A percentile compares a stretch with the other conserved stretches of the same genome.
Evolutionary conservation across 2,797 vertebrate genomes (phyloP).

Genomic region (Artibeus lituratus): DNA sequence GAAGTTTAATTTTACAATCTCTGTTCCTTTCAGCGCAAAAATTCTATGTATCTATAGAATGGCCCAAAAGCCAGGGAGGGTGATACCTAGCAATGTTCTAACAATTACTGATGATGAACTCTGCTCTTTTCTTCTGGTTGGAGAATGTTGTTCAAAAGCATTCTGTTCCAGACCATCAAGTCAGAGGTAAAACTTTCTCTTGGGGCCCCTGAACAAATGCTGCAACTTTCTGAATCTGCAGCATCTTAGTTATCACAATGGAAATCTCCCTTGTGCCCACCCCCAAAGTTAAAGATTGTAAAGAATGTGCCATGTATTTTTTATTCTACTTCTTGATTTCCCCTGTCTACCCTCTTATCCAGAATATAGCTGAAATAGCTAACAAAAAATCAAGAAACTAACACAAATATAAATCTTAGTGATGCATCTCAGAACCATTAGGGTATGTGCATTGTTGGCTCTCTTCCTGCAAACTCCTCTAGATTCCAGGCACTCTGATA

Average conservation of each 20-base stretch:
- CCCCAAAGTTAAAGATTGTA: neutral
- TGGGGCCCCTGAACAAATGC: neutral
- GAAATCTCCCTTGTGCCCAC: neutral
- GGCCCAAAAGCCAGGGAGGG: neutral
- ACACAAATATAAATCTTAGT: neutral
- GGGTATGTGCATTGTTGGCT: neutral
- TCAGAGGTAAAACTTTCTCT: conserved; percentile 14
- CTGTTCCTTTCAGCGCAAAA: neutral
- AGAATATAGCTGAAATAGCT: conserved; percentile 26
- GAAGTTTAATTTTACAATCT: neutral
- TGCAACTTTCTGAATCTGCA: neutral
- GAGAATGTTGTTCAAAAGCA: neutral
- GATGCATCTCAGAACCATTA: neutral
- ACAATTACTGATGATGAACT: neutral
- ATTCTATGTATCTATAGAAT: neutral
- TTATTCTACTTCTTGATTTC: conserved; percentile 13
- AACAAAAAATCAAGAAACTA: neutral
- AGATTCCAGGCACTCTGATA: neutral
- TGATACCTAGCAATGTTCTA: neutral
- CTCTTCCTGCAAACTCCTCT: neutral
- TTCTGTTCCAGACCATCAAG: neutral
- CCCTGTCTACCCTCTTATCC: neutral
- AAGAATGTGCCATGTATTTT: neutral
- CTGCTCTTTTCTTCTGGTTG: neutral
- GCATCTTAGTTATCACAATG: neutral